A percentile compares a stretch with the other conserved stretches of the same genome.
phyloP scores from a whole-genome alignment of 2,797 vertebrate species.

The Paedocypris micromegethes region DNA sequence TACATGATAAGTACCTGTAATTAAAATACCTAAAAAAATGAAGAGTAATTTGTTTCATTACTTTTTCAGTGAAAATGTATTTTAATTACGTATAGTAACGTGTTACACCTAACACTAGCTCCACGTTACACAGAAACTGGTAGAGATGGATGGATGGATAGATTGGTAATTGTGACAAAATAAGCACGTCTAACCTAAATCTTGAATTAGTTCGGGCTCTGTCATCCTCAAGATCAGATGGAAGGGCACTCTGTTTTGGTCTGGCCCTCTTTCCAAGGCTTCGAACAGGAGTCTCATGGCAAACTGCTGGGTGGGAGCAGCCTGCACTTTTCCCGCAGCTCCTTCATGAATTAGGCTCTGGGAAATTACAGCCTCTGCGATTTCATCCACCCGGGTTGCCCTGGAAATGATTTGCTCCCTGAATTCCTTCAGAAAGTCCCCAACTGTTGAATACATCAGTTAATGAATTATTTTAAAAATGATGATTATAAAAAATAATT shows the following conservation, averaged over 20 bases:
- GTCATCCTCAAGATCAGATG: slow-evolving; percentile 47
- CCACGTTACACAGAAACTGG: not conserved
- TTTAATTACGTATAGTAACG: too few species aligned
- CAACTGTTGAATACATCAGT: slow-evolving; percentile 27
- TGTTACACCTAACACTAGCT: too few species aligned
- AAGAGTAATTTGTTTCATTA: too few species aligned
- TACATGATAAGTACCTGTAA: too few species aligned
- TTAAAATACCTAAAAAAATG: too few species aligned
- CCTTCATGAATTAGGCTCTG: slow-evolving; percentile 49
- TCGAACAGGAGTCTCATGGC: slow-evolving; percentile 51
- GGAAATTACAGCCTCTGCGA: slow-evolving; percentile 47
- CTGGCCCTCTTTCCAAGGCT: slow-evolving; percentile 39
- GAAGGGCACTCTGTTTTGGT: slow-evolving; percentile 44
- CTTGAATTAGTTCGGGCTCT: slow-evolving; percentile 45
- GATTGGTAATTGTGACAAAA: slow-evolving; percentile 5
- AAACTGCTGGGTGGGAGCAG: slow-evolving; percentile 42
- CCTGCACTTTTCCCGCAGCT: slow-evolving; percentile 19
- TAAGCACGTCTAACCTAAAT: slow-evolving; percentile 46
- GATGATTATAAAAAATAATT: too few species aligned
- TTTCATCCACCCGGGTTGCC: slow-evolving; percentile 28
- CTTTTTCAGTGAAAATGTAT: too few species aligned
- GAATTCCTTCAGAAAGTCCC: slow-evolving; percentile 50
- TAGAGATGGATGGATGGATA: not conserved
- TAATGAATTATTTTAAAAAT: too few species aligned
- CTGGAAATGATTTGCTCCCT: slow-evolving; percentile 48